Base-by-base conservation (phyloP, 2,888 invertebrate species). In the Beris chalybata region DNA sequence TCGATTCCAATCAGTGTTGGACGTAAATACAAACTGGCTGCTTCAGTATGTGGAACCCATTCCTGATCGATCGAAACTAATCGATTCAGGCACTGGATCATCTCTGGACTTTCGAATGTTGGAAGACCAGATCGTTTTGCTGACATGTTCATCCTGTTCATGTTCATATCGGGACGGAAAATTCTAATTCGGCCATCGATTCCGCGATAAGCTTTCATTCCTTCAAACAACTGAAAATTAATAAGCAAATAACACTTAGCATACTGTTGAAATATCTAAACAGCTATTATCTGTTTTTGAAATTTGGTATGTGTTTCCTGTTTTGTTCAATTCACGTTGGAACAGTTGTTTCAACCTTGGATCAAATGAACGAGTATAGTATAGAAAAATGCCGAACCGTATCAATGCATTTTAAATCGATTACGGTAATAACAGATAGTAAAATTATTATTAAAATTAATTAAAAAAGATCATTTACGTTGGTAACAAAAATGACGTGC, bases 1-100 rank as follows among this genome's bases (percentile, higher is more conserved):
- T 99, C 99, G 67, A 94, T 95, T 69, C 94, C 98, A 76, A 99
- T 97, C 64, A 97, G 83, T 9, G 97, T 96, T 32, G 99, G 99
- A 73, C 99, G 86, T 72, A 99, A 89, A 78, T 99, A 99, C 47
- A 99, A 85, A 74, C 97, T 95, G 74, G 94, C 91, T 47, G 91
- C 85, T 75, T 91, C 90, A 9, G 91, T 89, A 79, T 94, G 91
- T 6, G 99, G 99, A 7, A 99, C 96, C 98, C 98, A 99, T 81
- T 97, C 97, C 75, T 93, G 91, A 79, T 99, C 99, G 71, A 99
- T 89, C 75, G 89, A 87, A 65, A 99, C 83, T 69, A 98, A 84
- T 74, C 94, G 87, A 73, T 87, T 85, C 52, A 99, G 82, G 77
- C 96, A 94, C 74, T 90, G 86, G 65, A 95, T 85, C 71, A 97